A percentile compares a stretch with the other conserved stretches of the same genome.
Conservation (phyloP, 2,113 vertebrate genomes). For the Nanger granti region DNA sequence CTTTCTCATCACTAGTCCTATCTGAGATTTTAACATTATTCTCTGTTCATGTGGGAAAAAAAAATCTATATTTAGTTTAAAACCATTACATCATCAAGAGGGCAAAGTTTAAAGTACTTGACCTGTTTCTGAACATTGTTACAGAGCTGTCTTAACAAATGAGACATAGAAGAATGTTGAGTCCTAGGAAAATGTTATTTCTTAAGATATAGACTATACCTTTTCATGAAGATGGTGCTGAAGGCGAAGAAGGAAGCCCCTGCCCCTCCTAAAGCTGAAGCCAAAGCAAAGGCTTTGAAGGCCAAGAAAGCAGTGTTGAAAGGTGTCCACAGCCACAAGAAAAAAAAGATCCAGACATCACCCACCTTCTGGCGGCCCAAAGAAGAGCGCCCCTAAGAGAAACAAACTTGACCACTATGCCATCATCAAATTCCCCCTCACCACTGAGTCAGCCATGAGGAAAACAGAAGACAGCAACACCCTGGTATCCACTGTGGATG, state of each 20-base stretch:
- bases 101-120: background rate
- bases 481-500: background rate
- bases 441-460: background rate
- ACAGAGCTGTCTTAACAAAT: background rate
- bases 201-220: background rate
- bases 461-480: background rate
- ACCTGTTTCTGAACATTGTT: background rate
- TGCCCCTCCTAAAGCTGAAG: background rate
- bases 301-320: background rate
- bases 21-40: background rate
- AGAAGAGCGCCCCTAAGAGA: background rate
- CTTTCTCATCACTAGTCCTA: background rate
- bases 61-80: background rate
- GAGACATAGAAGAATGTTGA: background rate
- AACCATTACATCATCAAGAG: background rate
- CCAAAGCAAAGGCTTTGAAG: background rate
- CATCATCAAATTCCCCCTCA: background rate
- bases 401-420: background rate
- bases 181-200: background rate
- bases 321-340: background rate
- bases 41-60: background rate
- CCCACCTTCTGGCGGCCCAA: rapidly evolving
- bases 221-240: background rate
- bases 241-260: background rate
- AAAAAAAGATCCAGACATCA: background rate